These are phyloP conservation scores for Eulemur rufifrons DNA, from an alignment of 2,113 vertebrate genomes.

Conservation along the genomic window DNA sequence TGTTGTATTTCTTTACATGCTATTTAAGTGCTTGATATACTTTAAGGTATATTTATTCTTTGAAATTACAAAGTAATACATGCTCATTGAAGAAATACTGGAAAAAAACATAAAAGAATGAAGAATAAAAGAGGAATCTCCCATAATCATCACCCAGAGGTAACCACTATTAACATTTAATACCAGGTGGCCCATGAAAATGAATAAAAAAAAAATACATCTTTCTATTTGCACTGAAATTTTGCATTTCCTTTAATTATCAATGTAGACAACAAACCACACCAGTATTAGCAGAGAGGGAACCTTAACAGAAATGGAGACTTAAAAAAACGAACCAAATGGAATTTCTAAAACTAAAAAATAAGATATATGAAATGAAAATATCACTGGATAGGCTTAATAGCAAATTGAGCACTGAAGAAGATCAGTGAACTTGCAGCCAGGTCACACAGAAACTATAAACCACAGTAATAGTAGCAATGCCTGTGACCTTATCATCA, in stretches of 20 bases:
- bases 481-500: not conserved
- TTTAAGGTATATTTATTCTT: not conserved
- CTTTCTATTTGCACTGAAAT: not conserved
- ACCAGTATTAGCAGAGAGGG: not conserved
- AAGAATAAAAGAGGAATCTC: conserved; percentile 5
- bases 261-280: not conserved
- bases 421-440: conserved; percentile 6
- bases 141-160: not conserved
- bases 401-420: not conserved
- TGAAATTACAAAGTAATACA: not conserved
- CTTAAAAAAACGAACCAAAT: not conserved
- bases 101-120: not conserved
- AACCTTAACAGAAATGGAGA: not conserved
- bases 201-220: not conserved
- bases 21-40: conserved; percentile 5
- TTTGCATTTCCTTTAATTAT: conserved; percentile 20
- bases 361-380: not conserved
- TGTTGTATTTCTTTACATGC: conserved; percentile 38
- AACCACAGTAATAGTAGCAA: not conserved
- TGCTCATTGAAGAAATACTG: not conserved
- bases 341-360: conserved; percentile 17
- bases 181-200: not conserved
- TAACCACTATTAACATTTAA: conserved; percentile 10
- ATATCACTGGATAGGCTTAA: not conserved
- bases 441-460: not conserved